phyloP scores from a whole-genome alignment of 2,797 vertebrate genomes.

The Myiotriccus ornatus region DNA sequence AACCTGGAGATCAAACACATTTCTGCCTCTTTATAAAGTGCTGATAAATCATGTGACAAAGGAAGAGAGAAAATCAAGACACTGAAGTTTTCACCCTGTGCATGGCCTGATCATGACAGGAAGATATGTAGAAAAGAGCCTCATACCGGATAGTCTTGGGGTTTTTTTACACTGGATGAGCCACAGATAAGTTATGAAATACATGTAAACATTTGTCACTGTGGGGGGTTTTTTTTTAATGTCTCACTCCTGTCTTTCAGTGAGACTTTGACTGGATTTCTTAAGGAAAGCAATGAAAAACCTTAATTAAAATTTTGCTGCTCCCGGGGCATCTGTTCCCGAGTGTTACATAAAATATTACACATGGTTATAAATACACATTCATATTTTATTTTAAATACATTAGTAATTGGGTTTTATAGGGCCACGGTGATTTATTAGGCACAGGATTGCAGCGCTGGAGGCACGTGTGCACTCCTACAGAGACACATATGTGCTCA shows the following conservation, averaged over 20 bases:
- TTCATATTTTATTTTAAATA: conserved; percentile 50
- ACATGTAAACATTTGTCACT: conserved; percentile 37
- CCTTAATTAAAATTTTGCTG: conserved; percentile 61
- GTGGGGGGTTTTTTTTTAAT: neutral
- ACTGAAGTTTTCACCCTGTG: neutral
- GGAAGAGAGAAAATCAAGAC: neutral
- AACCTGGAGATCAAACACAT: neutral
- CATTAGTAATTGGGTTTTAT: conserved; percentile 40
- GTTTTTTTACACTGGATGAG: neutral
- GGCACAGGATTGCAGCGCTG: neutral
- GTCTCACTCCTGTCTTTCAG: conserved; percentile 12
- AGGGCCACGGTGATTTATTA: neutral
- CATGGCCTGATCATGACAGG: neutral
- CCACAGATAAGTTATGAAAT: conserved; percentile 37
- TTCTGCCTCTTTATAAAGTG: neutral
- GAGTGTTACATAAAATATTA: conserved; percentile 53
- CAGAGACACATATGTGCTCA: neutral
- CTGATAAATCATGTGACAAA: neutral
- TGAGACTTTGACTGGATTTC: conserved; percentile 9
- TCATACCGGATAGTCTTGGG: neutral
- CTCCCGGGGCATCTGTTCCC: conserved; percentile 59
- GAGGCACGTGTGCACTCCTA: neutral
- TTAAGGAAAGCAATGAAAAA: conserved; percentile 43
- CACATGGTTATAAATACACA: conserved; percentile 34
- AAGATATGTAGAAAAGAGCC: neutral